Evolutionary conservation across 2,113 vertebrate genomes (phyloP).

Genomic region (Pycnonotus jocosus): DNA sequence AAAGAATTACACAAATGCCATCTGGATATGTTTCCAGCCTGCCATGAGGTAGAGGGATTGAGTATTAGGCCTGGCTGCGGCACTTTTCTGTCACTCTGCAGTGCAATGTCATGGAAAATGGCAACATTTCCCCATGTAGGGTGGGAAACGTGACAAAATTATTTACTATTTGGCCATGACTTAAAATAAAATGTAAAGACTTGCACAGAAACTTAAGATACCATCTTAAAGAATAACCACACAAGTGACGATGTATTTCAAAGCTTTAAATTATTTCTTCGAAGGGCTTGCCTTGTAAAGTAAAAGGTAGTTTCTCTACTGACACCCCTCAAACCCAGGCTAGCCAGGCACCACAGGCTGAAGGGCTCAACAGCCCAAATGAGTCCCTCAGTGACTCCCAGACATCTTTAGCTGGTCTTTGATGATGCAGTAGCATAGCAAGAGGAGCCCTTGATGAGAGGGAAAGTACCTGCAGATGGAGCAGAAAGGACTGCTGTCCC

Average conservation of each 20-base stretch:
- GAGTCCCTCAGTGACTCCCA: background rate
- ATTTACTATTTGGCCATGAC: background rate
- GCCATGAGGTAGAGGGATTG: fast-evolving
- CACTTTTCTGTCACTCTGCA: background rate
- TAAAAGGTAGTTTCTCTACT: background rate
- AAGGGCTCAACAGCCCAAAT: background rate
- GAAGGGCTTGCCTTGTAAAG: background rate
- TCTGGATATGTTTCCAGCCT: background rate
- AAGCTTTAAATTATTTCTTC: background rate
- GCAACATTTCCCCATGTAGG: background rate
- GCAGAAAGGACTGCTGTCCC: background rate
- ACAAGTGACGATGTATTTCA: background rate
- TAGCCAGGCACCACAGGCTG: background rate
- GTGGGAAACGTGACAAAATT: background rate
- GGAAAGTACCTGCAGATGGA: background rate
- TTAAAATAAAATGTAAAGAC: background rate
- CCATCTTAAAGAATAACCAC: background rate
- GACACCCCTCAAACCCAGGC: background rate
- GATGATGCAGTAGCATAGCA: background rate
- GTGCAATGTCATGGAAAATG: background rate
- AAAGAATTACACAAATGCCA: background rate
- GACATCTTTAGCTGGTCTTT: background rate
- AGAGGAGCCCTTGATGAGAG: background rate
- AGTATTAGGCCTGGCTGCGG: background rate
- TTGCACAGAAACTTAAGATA: background rate